Evolutionary conservation across 2,113 vertebrate species (phyloP), one percentile per base, ranked within the genome.

Genomic region (Centropus bengalensis): DNA sequence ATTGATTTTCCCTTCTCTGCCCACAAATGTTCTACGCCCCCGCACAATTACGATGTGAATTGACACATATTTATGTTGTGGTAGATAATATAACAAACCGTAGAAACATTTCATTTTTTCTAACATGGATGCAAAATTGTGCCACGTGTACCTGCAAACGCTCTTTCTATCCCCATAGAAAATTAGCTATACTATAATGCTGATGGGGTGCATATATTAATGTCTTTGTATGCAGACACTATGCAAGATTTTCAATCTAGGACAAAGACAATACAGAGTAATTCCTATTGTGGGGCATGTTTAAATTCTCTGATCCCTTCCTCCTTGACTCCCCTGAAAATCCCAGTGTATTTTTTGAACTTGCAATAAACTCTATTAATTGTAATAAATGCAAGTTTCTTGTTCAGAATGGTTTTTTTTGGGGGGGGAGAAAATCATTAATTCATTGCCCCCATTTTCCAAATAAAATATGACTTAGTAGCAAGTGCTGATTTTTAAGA

Each of bases 41-140:
- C 24, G 44, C 45, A n/a, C 47, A 56, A 63, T 38, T 10, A 30
- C 23, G 67, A 44, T 27, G 40, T 38, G 66, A 62, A 62, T 28
- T 42, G 47, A 16, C 36, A 28, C 27, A 1, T 30, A 14, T 40
- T 20, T 24, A 8, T 49, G 3, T n/a, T 71, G 27, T 20, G 66
- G 40, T 2, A 84, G 45, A 60, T 15, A 68, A 64, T 2, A 47
- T 1, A 42, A 62, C 6, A 23, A 52, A 9, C 32, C 47, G 26
- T 23, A 74, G 51, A 84, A 87, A 44, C 5, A 1, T 55, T 54
- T 76, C 47, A 36, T 23, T 23, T 26, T 66, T 89, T 38, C 18
- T 74, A 47, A 51, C 19, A 21, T 3, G 9, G 14, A 21, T 32
- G 13, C 38, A 70, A 49, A 82, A 30, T 20, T 0, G 0, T 3